Evolutionary conservation across 2,797 vertebrate species (phyloP).

Genomic region (Enteromius argenteus): DNA sequence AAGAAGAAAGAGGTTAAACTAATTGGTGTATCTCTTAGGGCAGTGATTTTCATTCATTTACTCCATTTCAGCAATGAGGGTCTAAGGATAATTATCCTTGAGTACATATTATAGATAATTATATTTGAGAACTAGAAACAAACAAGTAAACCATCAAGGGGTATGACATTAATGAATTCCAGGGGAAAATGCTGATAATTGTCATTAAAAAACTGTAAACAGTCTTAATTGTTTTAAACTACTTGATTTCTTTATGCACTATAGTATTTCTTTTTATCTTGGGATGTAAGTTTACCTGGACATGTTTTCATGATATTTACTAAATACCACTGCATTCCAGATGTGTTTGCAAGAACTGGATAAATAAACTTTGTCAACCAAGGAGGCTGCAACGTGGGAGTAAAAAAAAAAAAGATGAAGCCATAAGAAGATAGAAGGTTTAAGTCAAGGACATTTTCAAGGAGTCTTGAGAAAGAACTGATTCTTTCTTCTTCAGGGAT

Average conservation of each 20-base stretch:
- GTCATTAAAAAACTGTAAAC: no score
- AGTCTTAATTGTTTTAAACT: background rate
- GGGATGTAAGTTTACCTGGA: background rate
- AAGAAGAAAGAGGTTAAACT: background rate
- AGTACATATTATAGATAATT: slow-evolving; percentile 2
- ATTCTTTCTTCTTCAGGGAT: slow-evolving; percentile 37
- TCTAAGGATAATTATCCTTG: slow-evolving; percentile 9
- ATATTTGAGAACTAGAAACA: background rate
- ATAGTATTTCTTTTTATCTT: background rate
- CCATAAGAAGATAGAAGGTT: slow-evolving; percentile 10
- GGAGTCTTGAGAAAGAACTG: slow-evolving; percentile 56
- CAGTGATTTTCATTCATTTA: background rate
- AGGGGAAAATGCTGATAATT: background rate
- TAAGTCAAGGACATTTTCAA: slow-evolving; percentile 47
- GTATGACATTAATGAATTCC: background rate
- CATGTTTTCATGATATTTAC: background rate
- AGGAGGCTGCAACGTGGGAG: background rate
- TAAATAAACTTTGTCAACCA: background rate
- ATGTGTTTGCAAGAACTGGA: background rate
- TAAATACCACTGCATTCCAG: background rate
- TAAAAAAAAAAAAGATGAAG: background rate
- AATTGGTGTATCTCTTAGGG: background rate
- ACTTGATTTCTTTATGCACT: background rate
- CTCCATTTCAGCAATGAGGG: background rate
- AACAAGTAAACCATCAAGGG: background rate